phyloP scores from a whole-genome alignment of 2,113 vertebrate genomes.

The Pseudorhombus dupliciocellatus region DNA sequence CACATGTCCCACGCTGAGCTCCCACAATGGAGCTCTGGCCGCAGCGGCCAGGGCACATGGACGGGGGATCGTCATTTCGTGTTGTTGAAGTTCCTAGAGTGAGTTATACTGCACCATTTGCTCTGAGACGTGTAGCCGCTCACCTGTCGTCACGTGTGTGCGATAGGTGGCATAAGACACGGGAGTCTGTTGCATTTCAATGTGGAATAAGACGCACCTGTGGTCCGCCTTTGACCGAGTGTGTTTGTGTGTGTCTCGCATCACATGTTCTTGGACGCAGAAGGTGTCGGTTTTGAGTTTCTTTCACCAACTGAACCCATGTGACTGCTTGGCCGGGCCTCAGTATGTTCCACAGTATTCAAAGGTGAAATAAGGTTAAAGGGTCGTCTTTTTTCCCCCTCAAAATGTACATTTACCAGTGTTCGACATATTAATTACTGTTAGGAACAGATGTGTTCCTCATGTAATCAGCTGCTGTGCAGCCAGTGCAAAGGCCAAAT shows the following conservation, averaged over 20 bases:
- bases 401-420: background rate
- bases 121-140: background rate
- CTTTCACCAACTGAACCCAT: constrained; percentile 77
- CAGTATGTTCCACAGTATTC: constrained; percentile 65
- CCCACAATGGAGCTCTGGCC: constrained; percentile 2
- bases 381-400: constrained; percentile 5
- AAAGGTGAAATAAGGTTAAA: constrained; percentile 74
- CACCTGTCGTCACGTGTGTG: background rate
- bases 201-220: constrained; percentile 3
- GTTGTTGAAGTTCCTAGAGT: constrained; percentile 15
- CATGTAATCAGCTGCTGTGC: constrained; percentile 39
- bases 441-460: constrained; percentile 3
- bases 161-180: background rate
- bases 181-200: background rate
- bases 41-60: background rate
- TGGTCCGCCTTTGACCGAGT: constrained; percentile 22
- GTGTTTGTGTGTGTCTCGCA: constrained; percentile 58
- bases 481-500: constrained; percentile 54
- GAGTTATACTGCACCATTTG: constrained; percentile 7
- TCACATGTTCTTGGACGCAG: constrained; percentile 80
- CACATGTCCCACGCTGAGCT: constrained; percentile 27
- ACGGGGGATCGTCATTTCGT: constrained; percentile 3
- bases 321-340: constrained; percentile 69
- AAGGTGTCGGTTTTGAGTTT: constrained; percentile 83
- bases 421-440: background rate